Conservation (phyloP, 2,888 invertebrate genomes). For the Eupithecia abbreviata region DNA sequence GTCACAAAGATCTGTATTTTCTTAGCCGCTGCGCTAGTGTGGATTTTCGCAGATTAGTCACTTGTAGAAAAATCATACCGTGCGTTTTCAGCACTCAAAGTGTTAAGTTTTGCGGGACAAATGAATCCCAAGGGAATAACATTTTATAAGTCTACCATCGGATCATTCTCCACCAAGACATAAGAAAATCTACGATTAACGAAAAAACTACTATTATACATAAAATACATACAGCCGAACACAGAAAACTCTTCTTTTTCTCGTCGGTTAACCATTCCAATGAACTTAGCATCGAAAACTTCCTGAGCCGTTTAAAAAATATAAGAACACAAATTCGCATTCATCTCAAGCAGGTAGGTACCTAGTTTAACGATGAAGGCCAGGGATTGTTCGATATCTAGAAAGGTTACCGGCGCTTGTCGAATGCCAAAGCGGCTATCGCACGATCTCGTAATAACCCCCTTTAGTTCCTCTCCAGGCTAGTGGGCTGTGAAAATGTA, state of each 20-base stretch:
- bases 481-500: conserved; percentile 59
- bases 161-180: neutral
- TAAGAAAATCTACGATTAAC: neutral
- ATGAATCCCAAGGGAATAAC: neutral
- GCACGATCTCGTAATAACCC: conserved; percentile 54
- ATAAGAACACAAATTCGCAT: neutral
- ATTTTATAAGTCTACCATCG: neutral
- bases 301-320: neutral
- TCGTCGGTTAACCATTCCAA: neutral
- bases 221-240: neutral
- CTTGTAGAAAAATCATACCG: too few species aligned
- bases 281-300: neutral
- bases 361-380: neutral
- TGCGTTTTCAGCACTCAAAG: too few species aligned
- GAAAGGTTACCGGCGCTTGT: conserved; percentile 50
- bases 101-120: neutral
- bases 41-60: too few species aligned
- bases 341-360: neutral
- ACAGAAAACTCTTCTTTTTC: neutral
- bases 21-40: too few species aligned
- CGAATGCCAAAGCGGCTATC: conserved; percentile 53
- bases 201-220: neutral
- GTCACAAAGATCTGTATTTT: too few species aligned
- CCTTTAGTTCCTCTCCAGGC: conserved; percentile 54
- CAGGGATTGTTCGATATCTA: conserved; percentile 7